phyloP scores from a whole-genome alignment of 2,113 vertebrate genomes.

The Pseudorectes ferrugineus region DNA sequence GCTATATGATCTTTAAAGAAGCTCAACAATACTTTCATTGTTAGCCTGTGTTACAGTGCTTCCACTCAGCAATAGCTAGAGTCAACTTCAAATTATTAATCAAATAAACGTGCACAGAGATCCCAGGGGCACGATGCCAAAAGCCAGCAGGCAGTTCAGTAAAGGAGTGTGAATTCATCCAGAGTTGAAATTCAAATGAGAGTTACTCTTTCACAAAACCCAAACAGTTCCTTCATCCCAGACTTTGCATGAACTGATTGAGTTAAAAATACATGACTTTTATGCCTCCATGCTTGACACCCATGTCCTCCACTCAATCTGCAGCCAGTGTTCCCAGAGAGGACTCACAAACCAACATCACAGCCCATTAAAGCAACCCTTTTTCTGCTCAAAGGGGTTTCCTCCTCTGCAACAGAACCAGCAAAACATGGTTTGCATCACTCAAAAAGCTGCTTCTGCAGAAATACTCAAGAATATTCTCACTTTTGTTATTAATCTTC shows the following conservation, averaged over 20 bases:
- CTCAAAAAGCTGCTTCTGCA: neutral
- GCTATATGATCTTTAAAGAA: neutral
- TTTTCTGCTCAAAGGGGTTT: neutral
- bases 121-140: neutral
- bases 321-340: neutral
- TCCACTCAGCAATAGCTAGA: neutral
- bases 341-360: neutral
- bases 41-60: neutral
- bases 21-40: neutral
- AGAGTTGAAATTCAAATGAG: neutral
- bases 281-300: neutral
- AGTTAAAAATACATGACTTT: neutral
- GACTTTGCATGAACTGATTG: neutral
- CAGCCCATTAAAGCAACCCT: fast-evolving
- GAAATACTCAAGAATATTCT: neutral
- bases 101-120: neutral
- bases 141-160: neutral
- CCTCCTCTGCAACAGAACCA: neutral
- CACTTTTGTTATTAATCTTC: neutral
- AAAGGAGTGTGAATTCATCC: neutral
- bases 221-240: neutral
- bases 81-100: neutral
- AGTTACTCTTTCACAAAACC: neutral
- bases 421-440: neutral
- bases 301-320: neutral